A percentile compares a stretch with the other conserved stretches of the same genome.
phyloP scores from a whole-genome alignment of 2,888 invertebrate species.

The Cheilosia urbana region DNA sequence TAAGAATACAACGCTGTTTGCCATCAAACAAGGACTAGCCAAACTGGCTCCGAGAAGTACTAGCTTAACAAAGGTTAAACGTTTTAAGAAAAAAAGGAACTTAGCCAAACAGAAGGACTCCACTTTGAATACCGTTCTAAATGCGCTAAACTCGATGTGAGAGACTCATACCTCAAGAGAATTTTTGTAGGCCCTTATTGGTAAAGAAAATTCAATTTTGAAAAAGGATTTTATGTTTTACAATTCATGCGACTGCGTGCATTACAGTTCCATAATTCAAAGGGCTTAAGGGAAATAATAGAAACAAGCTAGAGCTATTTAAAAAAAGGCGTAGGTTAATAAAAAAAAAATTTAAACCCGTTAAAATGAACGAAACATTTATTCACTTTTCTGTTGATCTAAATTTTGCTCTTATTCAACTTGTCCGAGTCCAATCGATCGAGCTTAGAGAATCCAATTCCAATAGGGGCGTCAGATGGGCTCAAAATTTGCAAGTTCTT shows the following conservation, averaged over 20 bases:
- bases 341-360: not conserved
- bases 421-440: constrained; percentile 63
- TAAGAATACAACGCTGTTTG: constrained; percentile 53
- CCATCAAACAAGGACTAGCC: constrained; percentile 5
- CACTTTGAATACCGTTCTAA: not conserved
- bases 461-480: constrained; percentile 55
- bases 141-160: not conserved
- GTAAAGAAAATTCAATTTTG: too few relatives aligned
- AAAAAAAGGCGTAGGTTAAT: not conserved
- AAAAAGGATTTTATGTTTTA: too few relatives aligned
- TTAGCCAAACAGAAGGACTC: not conserved
- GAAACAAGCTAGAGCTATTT: not conserved
- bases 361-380: not conserved
- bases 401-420: constrained; percentile 34
- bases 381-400: not conserved
- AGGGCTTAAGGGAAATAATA: not conserved
- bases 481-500: constrained; percentile 65
- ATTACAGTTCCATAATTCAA: not conserved
- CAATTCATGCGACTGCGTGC: too few relatives aligned
- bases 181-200: not conserved
- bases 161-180: not conserved
- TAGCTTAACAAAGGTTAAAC: not conserved
- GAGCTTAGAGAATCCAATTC: constrained; percentile 75
- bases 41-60: not conserved
- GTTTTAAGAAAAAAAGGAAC: not conserved